Conservation (phyloP, 2,797 vertebrate genomes). For the Limosa lapponica region DNA sequence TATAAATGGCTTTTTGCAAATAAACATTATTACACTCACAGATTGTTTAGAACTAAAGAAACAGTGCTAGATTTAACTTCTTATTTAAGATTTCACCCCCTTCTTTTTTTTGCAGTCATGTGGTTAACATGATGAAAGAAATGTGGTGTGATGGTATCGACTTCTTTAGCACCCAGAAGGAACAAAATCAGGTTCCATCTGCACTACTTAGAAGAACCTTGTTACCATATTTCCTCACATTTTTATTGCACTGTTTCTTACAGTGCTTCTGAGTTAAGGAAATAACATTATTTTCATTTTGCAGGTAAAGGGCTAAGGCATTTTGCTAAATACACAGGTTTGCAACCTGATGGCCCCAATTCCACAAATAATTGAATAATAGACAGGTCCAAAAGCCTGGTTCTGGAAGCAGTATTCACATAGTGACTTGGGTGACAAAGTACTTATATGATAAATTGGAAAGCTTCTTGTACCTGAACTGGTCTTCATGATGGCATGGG, state of each 20-base stretch:
- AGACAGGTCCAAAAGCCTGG: neutral
- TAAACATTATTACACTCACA: neutral
- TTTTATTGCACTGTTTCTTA: neutral
- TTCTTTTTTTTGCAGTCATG: neutral
- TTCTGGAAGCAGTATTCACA: neutral
- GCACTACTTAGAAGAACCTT: neutral
- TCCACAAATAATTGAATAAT: neutral
- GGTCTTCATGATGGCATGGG: rapidly evolving
- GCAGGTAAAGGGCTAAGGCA: neutral
- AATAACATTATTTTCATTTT: neutral
- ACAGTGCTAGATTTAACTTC: neutral
- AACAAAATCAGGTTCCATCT: neutral
- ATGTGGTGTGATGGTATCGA: rapidly evolving
- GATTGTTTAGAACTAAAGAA: neutral
- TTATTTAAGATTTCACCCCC: neutral
- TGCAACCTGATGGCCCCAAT: neutral
- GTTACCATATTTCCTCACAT: neutral
- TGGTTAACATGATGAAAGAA: neutral
- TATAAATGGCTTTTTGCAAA: neutral
- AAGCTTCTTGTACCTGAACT: neutral
- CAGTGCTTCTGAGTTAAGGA: neutral
- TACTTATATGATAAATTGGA: neutral
- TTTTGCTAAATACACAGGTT: neutral
- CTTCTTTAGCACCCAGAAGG: neutral
- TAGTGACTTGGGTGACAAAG: neutral